Evolutionary conservation across 2,113 vertebrate species (phyloP).

Genomic region (Hippocampus abdominalis): DNA sequence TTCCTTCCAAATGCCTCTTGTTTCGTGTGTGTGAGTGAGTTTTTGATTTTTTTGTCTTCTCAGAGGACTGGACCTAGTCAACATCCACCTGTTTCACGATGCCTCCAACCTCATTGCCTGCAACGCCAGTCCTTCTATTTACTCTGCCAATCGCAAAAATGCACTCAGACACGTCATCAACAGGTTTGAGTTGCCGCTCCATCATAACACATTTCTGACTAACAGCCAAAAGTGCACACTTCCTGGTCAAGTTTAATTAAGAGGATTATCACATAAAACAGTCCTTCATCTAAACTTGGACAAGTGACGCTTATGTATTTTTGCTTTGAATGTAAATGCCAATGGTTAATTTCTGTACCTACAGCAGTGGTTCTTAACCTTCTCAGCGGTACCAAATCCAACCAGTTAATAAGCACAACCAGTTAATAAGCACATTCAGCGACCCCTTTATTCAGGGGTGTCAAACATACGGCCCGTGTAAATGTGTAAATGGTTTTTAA

Average conservation of each 20-base stretch:
- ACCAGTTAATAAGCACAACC: too few relatives aligned
- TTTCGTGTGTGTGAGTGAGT: background rate
- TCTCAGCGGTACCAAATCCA: too few relatives aligned
- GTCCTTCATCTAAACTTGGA: background rate
- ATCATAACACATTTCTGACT: background rate
- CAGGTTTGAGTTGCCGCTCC: slow-evolving; percentile 57
- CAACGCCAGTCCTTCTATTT: slow-evolving; percentile 76
- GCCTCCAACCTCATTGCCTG: slow-evolving; percentile 81
- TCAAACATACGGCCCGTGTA: too few relatives aligned
- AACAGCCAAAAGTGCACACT: background rate
- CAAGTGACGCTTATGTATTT: background rate
- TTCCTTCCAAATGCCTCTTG: background rate
- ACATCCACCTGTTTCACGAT: slow-evolving; percentile 82
- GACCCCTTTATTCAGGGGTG: too few relatives aligned
- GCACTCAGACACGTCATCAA: slow-evolving; percentile 75
- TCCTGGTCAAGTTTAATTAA: background rate
- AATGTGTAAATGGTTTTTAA: too few relatives aligned
- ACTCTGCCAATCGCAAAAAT: slow-evolving; percentile 73
- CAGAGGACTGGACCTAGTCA: slow-evolving; percentile 79
- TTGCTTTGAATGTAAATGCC: too few relatives aligned
- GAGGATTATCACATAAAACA: background rate
- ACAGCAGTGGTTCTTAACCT: too few relatives aligned
- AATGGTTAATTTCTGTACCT: too few relatives aligned
- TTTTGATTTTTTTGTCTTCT: background rate
- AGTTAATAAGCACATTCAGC: too few relatives aligned